Evolutionary conservation across 2,888 invertebrate genomes (phyloP).

Genomic region (Argyra leucocephala): DNA sequence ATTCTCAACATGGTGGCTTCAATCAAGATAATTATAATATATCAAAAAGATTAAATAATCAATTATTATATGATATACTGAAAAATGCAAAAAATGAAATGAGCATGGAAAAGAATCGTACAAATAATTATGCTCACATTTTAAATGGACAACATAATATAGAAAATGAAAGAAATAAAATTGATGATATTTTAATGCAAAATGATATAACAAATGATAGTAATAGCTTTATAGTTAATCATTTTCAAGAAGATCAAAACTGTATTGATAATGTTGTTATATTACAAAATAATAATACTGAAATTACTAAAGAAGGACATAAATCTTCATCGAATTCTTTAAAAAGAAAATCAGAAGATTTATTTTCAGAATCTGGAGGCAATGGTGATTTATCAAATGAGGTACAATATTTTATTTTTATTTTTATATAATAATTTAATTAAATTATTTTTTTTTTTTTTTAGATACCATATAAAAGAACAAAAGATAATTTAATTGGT

Average conservation of each 20-base stretch:
- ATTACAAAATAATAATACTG: background rate
- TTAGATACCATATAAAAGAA: background rate
- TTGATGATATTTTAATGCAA: constrained; percentile 4
- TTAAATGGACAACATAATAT: background rate
- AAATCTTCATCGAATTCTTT: background rate
- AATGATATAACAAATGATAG: constrained; percentile 7
- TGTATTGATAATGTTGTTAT: background rate
- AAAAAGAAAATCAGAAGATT: background rate
- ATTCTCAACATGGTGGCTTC: constrained; percentile 22
- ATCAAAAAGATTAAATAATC: background rate
- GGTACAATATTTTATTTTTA: too few species aligned
- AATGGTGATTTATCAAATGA: background rate
- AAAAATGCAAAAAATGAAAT: background rate
- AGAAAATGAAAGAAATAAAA: background rate
- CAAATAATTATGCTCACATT: background rate
- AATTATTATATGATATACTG: background rate
- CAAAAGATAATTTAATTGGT: background rate
- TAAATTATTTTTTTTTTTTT: too few species aligned
- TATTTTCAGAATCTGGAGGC: background rate
- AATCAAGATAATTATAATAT: background rate
- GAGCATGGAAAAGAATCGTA: background rate
- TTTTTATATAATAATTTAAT: too few species aligned
- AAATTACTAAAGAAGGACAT: background rate
- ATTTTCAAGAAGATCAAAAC: background rate
- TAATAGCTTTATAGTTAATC: constrained; percentile 1